phyloP scores from a whole-genome alignment of 2,797 vertebrate species.

The Vultur gryphus region DNA sequence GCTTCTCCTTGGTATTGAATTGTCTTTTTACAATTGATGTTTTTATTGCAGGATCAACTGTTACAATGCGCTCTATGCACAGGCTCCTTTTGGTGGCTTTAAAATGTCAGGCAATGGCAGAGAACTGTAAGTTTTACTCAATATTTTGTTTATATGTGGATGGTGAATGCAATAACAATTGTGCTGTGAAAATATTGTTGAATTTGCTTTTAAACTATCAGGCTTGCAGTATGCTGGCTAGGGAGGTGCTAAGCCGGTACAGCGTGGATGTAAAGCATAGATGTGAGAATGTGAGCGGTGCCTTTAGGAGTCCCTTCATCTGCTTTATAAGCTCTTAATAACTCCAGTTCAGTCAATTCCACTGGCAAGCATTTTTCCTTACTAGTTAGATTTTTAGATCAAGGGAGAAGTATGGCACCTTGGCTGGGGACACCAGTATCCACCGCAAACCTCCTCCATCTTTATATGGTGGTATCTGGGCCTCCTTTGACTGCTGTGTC shows the following conservation, averaged over 20 bases:
- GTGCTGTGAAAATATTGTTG: not conserved
- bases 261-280: not conserved
- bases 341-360: not conserved
- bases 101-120: constrained; percentile 97
- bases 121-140: constrained; percentile 87
- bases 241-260: not conserved
- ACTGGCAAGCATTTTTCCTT: not conserved
- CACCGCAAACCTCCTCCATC: not conserved
- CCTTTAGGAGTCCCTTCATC: not conserved
- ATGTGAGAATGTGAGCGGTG: not conserved
- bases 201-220: not conserved
- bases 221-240: not conserved
- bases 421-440: not conserved
- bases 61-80: constrained; percentile 90
- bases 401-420: not conserved
- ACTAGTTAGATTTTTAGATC: not conserved
- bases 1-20: not conserved
- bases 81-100: constrained; percentile 91
- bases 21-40: not conserved
- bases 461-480: not conserved
- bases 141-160: not conserved
- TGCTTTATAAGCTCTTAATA: not conserved
- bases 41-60: constrained; percentile 88
- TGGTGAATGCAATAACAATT: not conserved
- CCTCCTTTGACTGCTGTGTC: not conserved